Evolutionary conservation across 2,797 vertebrate species (phyloP).

Genomic region (Lagorchestes hirsutus): DNA sequence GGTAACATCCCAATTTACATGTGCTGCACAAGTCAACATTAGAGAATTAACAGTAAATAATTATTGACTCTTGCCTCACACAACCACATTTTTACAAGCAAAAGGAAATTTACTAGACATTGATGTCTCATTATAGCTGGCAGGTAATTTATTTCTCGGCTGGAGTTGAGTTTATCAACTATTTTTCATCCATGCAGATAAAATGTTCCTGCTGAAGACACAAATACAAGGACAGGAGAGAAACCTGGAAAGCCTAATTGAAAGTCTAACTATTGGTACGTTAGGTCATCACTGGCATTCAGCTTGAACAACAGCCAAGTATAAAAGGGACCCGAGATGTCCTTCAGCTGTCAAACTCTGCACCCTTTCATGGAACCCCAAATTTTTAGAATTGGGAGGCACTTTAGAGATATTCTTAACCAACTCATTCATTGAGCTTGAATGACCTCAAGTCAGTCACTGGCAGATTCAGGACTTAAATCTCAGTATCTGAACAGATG

Average conservation of each 20-base stretch:
- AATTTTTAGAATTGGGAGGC: not conserved
- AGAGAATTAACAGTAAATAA: slow-evolving; percentile 85
- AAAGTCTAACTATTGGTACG: slow-evolving; percentile 78
- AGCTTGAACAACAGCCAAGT: not conserved
- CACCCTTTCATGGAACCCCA: not conserved
- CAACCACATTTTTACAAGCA: slow-evolving; percentile 76
- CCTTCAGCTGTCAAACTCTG: not conserved
- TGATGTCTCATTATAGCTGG: slow-evolving; percentile 86
- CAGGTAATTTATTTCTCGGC: slow-evolving; percentile 88
- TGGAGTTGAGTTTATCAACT: slow-evolving; percentile 87
- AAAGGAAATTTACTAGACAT: slow-evolving; percentile 82
- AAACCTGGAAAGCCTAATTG: slow-evolving; percentile 85
- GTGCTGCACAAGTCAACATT: slow-evolving; percentile 72
- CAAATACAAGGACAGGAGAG: slow-evolving; percentile 83
- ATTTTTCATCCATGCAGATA: slow-evolving; percentile 84
- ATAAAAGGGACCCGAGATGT: not conserved
- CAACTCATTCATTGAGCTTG: not conserved
- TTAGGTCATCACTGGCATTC: slow-evolving; percentile 69
- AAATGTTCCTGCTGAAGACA: slow-evolving; percentile 85
- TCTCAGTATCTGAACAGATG: not conserved
- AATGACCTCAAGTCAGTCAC: not conserved
- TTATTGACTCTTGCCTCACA: slow-evolving; percentile 78
- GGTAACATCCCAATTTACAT: slow-evolving; percentile 66
- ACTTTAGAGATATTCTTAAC: not conserved
- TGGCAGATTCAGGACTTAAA: not conserved